phyloP scores from a whole-genome alignment of 37 sponge, comb jelly and placozoan species.

The Beroe forskalii region DNA sequence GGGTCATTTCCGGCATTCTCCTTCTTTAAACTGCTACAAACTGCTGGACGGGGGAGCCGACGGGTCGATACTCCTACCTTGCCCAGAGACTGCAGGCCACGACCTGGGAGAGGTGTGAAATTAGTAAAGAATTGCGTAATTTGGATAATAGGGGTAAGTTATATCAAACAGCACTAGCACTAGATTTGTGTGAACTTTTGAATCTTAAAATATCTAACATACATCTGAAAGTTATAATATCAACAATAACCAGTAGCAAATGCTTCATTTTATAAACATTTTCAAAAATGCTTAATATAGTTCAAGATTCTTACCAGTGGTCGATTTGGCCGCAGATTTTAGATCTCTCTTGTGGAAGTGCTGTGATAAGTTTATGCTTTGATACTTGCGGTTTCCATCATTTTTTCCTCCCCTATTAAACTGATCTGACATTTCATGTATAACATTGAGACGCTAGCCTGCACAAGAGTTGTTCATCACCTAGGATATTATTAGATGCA shows the following conservation, averaged over 20 bases:
- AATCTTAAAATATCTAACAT: no score
- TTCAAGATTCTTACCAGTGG: conserved; percentile 40
- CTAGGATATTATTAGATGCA: no score
- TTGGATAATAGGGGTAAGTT: no score
- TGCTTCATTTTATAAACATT: neutral
- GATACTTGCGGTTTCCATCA: conserved; percentile 63
- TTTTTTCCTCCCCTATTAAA: conserved; percentile 66
- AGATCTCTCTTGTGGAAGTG: conserved; percentile 36
- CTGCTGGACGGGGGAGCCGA: conserved; percentile 84
- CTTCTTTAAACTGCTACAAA: conserved; percentile 79
- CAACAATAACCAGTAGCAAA: no score
- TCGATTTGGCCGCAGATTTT: conserved; percentile 65
- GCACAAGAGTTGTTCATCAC: no score
- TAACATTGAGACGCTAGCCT: conserved; percentile 61
- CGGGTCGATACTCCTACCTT: conserved; percentile 71
- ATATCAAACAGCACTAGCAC: no score
- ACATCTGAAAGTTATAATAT: no score
- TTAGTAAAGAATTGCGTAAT: no score
- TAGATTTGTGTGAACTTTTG: no score
- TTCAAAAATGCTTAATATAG: neutral
- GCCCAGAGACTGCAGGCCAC: conserved; percentile 85
- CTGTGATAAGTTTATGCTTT: conserved; percentile 60
- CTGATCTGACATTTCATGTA: conserved; percentile 67
- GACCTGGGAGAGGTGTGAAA: conserved; percentile 61
- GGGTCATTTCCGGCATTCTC: conserved; percentile 91